Evolutionary conservation across 2,113 vertebrate genomes (phyloP), one percentile per base, ranked within the genome.

Genomic region (Gnathonemus echidnorhynchus): DNA sequence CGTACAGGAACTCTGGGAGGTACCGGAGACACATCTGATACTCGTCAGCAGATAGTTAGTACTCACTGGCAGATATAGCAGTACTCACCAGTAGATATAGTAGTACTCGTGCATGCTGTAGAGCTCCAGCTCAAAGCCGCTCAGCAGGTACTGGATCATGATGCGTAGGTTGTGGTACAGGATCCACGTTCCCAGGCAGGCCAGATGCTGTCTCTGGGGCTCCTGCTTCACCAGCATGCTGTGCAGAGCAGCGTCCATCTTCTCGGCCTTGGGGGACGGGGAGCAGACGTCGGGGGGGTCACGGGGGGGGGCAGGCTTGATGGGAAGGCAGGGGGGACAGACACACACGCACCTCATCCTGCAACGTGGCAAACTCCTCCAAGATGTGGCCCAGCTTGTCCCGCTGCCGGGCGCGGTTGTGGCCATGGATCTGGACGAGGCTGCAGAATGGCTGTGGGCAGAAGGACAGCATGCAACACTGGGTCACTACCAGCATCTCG

Each of bases 91-190:
- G 95, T 99, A 99, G 92, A 99, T 97, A 95, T 99, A 99, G 94
- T 99, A 99, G 93, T 99, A 99, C 89, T 99, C 98, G 19, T 99
- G 98, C 98, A 99, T 99, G 94, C 98, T 99, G 95, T 99, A 99
- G 49, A 99, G 98, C 91, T 99, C 98, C 93, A 99, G 94, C 91
- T 99, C 98, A 90, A 99, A 99, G 92, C 98, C 98, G 88, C 98
- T 99, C 92, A 99, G 96, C 92, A 99, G 97, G 95, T 99, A 99
- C 90, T 99, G 98, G 94, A 99, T 98, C 98, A 99, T 99, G 92
- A 99, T 99, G 70, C 97, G 97, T 91, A 99, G 96, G 94, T 98
- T 99, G 92, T 99, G 98, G 92, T 99, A 99, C 3, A 99, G 97
- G 91, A 99, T 97, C 98, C 98, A 99, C 45, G 98, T 99, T 85